Evolutionary conservation across 1,140 invertebrate species (phyloP).

Genomic region (Panulirus ornatus): DNA sequence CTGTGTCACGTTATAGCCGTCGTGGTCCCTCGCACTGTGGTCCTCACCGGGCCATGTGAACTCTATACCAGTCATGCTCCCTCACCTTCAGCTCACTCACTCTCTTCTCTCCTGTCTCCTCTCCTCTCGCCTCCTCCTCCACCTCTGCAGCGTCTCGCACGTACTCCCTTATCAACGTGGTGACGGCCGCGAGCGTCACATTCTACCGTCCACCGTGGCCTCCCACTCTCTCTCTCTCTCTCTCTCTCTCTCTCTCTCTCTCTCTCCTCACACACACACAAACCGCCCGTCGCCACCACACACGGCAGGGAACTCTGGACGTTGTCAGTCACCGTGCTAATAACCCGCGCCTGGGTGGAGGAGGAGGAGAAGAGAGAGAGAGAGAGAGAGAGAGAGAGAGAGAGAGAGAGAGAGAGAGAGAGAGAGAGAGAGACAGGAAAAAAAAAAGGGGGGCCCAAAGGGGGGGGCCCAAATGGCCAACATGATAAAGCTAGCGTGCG

Average conservation of each 20-base stretch:
- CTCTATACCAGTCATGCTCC: background rate
- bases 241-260: background rate
- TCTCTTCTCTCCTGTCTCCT: background rate
- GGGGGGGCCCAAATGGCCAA: slow-evolving; percentile 12
- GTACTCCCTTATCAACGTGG: background rate
- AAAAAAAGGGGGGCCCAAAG: background rate
- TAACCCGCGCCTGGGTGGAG: too few relatives aligned
- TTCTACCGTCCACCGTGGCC: background rate
- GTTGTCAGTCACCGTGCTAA: too few relatives aligned
- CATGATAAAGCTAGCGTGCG: slow-evolving; percentile 26
- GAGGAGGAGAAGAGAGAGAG: background rate
- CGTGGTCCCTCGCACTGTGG: too few relatives aligned
- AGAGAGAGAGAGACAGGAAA: slow-evolving; percentile 26
- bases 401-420: slow-evolving; percentile 7
- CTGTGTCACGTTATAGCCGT: too few relatives aligned
- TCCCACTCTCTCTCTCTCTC: slow-evolving; percentile 4
- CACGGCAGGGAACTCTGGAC: background rate
- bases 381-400: background rate
- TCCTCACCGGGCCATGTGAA: background rate
- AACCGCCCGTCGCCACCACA: background rate
- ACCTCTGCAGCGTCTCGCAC: background rate
- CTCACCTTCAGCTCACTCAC: background rate
- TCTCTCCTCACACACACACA: background rate
- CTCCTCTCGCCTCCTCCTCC: background rate
- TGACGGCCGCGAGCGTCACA: too few relatives aligned